phyloP scores from a whole-genome alignment of 1,140 invertebrate genomes.

The Leptinotarsa defecta region DNA sequence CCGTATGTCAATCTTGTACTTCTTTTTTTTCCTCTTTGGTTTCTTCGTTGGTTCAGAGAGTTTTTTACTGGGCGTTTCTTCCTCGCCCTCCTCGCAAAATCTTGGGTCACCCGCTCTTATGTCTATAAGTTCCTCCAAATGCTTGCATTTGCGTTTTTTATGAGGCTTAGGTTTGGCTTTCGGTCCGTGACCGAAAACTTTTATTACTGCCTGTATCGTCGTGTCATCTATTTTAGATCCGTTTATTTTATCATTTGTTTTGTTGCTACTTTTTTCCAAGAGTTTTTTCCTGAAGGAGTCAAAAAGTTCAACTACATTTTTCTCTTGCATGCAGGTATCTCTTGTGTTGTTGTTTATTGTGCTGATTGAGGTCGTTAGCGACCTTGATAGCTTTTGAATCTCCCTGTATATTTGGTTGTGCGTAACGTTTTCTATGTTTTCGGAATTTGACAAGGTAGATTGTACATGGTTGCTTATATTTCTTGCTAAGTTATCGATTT shows the following conservation, averaged over 20 bases:
- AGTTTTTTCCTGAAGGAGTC: neutral
- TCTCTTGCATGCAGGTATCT: neutral
- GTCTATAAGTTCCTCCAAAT: neutral
- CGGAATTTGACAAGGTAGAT: neutral
- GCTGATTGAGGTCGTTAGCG: neutral
- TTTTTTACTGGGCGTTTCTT: neutral
- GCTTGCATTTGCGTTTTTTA: neutral
- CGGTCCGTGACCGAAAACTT: neutral
- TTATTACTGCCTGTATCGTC: neutral
- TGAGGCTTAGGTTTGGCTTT: neutral
- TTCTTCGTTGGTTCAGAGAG: neutral
- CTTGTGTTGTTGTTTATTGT: neutral
- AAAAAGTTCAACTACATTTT: neutral
- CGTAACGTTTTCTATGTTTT: conserved; percentile 6
- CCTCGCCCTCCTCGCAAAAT: neutral
- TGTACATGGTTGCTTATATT: neutral
- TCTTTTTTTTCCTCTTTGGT: conserved; percentile 18
- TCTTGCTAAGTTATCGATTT: neutral
- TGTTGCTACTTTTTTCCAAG: neutral
- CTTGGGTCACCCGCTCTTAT: neutral
- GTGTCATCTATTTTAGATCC: neutral
- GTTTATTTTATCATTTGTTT: neutral
- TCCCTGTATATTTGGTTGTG: conserved; percentile 16
- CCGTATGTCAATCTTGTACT: conserved; percentile 25
- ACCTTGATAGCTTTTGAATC: conserved; percentile 9